Evolutionary conservation across 2,888 invertebrate genomes (phyloP).

Genomic region (Trichogramma dendrolimi): DNA sequence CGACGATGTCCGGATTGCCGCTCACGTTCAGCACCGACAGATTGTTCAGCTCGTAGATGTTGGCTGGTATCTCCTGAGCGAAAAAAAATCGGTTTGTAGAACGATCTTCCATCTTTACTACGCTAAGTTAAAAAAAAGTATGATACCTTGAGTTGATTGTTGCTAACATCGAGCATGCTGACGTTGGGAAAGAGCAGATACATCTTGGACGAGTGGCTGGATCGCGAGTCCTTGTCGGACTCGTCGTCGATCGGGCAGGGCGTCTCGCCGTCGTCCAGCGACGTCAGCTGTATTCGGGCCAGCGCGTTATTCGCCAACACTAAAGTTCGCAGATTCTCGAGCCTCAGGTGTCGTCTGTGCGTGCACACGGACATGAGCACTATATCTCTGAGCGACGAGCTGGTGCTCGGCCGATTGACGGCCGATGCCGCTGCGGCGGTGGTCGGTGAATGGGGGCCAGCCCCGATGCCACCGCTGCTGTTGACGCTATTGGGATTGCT

Average conservation of each 20-base stretch:
- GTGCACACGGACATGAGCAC: constrained; percentile 78
- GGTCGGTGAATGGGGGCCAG: constrained; percentile 32
- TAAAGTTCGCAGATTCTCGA: constrained; percentile 77
- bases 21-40: constrained; percentile 92
- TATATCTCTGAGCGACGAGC: constrained; percentile 65
- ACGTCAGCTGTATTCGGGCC: constrained; percentile 73
- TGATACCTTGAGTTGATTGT: constrained; percentile 67
- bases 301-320: constrained; percentile 84
- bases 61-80: constrained; percentile 67
- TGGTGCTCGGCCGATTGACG: constrained; percentile 50
- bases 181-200: constrained; percentile 84
- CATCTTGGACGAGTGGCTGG: constrained; percentile 40
- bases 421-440: constrained; percentile 30
- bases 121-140: constrained; percentile 3
- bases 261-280: constrained; percentile 72
- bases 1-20: constrained; percentile 76
- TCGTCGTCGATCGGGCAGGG: constrained; percentile 57
- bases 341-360: constrained; percentile 76
- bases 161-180: constrained; percentile 91
- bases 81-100: not conserved
- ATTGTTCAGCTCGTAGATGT: constrained; percentile 78
- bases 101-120: not conserved
- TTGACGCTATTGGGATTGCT: constrained; percentile 35
- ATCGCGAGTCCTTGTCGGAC: constrained; percentile 44
- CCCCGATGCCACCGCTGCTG: not conserved